Conservation (phyloP, 2,888 invertebrate genomes). For the Tachina lurida region DNA sequence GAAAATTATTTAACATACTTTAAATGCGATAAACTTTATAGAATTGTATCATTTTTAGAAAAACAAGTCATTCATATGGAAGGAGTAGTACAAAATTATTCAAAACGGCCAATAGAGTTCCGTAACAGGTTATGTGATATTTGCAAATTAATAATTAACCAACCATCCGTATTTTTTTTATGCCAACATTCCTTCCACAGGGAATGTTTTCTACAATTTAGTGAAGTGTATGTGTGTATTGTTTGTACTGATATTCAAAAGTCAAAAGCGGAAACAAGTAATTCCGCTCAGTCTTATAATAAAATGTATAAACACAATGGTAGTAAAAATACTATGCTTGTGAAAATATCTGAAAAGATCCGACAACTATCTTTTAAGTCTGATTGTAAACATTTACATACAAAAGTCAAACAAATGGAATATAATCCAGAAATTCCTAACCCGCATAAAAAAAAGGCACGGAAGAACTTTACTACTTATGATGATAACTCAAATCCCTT, state of each 20-base stretch:
- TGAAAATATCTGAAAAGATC: neutral
- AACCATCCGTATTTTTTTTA: conserved; percentile 74
- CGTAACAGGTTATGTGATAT: conserved; percentile 75
- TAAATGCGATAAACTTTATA: conserved; percentile 24
- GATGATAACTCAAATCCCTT: no score
- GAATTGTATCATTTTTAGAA: conserved; percentile 15
- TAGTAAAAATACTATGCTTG: neutral
- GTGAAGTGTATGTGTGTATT: conserved; percentile 32
- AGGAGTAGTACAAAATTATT: conserved; percentile 31
- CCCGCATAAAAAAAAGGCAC: no score
- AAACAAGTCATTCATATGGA: conserved; percentile 14
- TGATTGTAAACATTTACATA: neutral
- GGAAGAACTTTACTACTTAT: no score
- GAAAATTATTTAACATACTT: conserved; percentile 43
- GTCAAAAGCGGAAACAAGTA: neutral
- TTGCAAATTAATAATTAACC: conserved; percentile 73
- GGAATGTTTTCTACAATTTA: conserved; percentile 71
- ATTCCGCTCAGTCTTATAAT: neutral
- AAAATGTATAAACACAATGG: neutral
- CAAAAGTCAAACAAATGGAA: neutral
- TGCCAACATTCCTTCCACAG: conserved; percentile 78
- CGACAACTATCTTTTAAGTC: neutral
- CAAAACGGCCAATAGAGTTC: conserved; percentile 75
- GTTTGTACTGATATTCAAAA: conserved; percentile 30
- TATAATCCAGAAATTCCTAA: no score